Conservation (phyloP, 2,797 vertebrate genomes). For the Rhodeus uyekii region DNA sequence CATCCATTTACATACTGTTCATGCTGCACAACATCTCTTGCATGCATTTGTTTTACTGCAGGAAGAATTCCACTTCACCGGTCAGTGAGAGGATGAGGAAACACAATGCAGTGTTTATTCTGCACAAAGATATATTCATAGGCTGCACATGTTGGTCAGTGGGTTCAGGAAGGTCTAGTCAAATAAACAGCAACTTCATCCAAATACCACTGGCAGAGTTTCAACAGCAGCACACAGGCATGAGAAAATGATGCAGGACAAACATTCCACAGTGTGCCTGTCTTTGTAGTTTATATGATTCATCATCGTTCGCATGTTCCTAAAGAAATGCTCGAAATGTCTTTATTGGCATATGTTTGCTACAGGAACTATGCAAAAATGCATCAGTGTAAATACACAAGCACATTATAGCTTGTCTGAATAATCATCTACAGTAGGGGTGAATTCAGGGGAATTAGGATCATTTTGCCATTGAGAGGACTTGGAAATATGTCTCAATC, state of each 20-base stretch:
- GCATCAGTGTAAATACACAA: not conserved
- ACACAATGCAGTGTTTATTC: conserved; percentile 58
- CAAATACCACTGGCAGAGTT: conserved; percentile 65
- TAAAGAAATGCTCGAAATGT: not conserved
- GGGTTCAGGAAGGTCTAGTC: conserved; percentile 52
- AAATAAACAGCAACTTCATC: conserved; percentile 76
- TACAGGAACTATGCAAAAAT: not conserved
- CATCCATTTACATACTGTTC: not conserved
- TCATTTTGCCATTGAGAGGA: not conserved
- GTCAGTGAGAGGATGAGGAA: conserved; percentile 55
- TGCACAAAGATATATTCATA: conserved; percentile 79
- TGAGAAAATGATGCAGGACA: conserved; percentile 24
- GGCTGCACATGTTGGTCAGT: conserved; percentile 54
- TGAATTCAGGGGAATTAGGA: not conserved
- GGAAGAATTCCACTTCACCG: conserved; percentile 31
- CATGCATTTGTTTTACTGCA: conserved; percentile 45
- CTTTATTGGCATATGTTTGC: not conserved
- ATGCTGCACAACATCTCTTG: not conserved
- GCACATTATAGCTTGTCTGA: not conserved
- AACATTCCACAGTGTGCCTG: conserved; percentile 6
- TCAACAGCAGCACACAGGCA: conserved; percentile 32
- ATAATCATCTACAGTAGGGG: not conserved
- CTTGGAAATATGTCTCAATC: not conserved
- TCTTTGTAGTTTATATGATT: not conserved
- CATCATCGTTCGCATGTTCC: not conserved